Evolutionary conservation across 2,797 vertebrate genomes (phyloP), one percentile per base, ranked within the genome.

Genomic region (Margarornis squamiger): DNA sequence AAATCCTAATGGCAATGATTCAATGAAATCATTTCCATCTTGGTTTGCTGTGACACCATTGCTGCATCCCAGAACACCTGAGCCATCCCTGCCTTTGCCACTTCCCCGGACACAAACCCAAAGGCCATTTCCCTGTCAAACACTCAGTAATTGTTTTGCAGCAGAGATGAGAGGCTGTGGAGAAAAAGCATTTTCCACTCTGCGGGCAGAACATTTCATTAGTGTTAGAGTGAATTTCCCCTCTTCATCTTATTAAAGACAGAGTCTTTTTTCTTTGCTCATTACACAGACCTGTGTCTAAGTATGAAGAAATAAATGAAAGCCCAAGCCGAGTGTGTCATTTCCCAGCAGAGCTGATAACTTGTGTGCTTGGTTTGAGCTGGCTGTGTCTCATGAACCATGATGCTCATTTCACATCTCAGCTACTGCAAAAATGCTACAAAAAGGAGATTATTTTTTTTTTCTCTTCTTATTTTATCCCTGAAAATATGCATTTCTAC

Each of bases 351-450:
- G 73, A 84, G 58, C 66, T 93, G 62, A 84, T 59, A 46, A 54
- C 61, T 12, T 68, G 57, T 54, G 57, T 49, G 86, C 63, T 58
- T 94, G 62, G 57, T 79, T 39, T 59, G 86, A 72, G 80, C 76
- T 77, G 72, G 32, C 76, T 70, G 73, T n/a, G n/a, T 15, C 86
- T 77, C 16, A 5, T 66, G 62, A 94, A 79, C 83, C 86, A 41
- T 48, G 59, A 27, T 81, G 67, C 51, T 87, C 86, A 94, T 96
- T 95, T 93, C 89, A 85, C 91, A 92, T 91, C 62, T 91, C 86
- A 55, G 34, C 86, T 89, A 66, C 32, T 79, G 51, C 63, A 68
- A 73, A 66, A 92, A 78, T 32, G 22, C 58, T 75, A 86, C 75
- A 84, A 29, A 77, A 85, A 68, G 15, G 26, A 27, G 29, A 46